A percentile compares a stretch with the other conserved stretches of the same genome.
phyloP scores from a whole-genome alignment of 2,113 vertebrate species.

The Pseudorasbora parva region DNA sequence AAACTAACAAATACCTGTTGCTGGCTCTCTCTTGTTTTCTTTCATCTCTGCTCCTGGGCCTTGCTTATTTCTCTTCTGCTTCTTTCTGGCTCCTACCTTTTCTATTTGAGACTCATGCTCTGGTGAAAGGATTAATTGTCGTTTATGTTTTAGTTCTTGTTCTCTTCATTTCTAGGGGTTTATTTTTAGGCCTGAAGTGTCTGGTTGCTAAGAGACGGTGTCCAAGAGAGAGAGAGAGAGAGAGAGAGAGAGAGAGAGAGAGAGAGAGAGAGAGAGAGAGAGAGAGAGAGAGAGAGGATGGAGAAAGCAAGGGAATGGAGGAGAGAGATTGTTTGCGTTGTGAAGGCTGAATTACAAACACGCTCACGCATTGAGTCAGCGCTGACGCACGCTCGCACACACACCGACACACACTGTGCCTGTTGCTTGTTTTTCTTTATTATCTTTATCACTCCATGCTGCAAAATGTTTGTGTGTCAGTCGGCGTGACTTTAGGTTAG shows the following conservation, averaged over 20 bases:
- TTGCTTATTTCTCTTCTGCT: neutral
- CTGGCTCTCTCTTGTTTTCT: conserved; percentile 63
- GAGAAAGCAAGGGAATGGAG: conserved; percentile 67
- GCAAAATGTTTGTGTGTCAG: neutral
- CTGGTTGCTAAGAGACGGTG: conserved; percentile 82
- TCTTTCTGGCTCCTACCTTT: conserved; percentile 65
- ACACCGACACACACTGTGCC: conserved; percentile 30
- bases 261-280: conserved; percentile 59
- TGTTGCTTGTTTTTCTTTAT: conserved; percentile 57
- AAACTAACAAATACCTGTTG: conserved; percentile 77
- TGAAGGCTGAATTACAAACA: conserved; percentile 82
- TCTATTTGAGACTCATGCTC: conserved; percentile 72
- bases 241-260: conserved; percentile 62
- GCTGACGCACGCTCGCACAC: conserved; percentile 68
- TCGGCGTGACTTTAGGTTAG: conserved; percentile 17
- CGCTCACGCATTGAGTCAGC: conserved; percentile 80
- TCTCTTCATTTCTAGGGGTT: conserved; percentile 77
- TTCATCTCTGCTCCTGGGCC: conserved; percentile 30
- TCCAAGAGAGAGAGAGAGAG: conserved; percentile 61
- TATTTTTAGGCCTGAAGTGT: conserved; percentile 84
- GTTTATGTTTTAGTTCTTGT: conserved; percentile 81
- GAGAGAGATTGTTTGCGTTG: conserved; percentile 73
- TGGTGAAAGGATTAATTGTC: conserved; percentile 79
- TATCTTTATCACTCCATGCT: conserved; percentile 42
- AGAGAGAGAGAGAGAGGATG: conserved; percentile 56